These are phyloP conservation scores for Melanostoma mellinum DNA, from an alignment of 2,888 invertebrate genomes.

Conservation along the genomic window DNA sequence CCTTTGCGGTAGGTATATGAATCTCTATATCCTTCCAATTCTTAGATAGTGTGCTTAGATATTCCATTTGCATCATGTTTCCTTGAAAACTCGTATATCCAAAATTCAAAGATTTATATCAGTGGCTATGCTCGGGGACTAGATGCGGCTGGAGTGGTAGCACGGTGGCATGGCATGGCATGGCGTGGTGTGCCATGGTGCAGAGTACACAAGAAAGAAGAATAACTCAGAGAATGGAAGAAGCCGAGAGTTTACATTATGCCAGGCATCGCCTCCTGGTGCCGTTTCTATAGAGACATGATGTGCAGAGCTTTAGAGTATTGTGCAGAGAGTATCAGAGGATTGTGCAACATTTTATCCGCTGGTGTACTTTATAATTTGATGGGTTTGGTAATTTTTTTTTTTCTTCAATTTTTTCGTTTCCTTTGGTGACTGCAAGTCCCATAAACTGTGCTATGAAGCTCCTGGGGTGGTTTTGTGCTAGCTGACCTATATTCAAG, in stretches of 20 bases:
- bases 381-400: constrained; percentile 57
- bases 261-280: constrained; percentile 31
- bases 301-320: constrained; percentile 40
- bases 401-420: too few relatives aligned
- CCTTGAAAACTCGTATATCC: constrained; percentile 49
- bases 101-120: constrained; percentile 69
- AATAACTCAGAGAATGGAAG: constrained; percentile 22
- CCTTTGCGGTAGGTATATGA: constrained; percentile 42
- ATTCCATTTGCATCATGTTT: constrained; percentile 72
- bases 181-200: background rate
- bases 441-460: constrained; percentile 28
- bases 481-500: constrained; percentile 56
- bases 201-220: background rate
- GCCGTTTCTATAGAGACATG: constrained; percentile 43
- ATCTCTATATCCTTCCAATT: constrained; percentile 59
- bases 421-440: constrained; percentile 27
- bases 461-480: constrained; percentile 7
- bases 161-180: background rate
- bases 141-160: too few relatives aligned
- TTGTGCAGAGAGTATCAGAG: constrained; percentile 26
- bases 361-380: constrained; percentile 68
- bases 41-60: constrained; percentile 65
- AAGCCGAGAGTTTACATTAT: constrained; percentile 40
- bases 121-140: constrained; percentile 24
- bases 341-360: constrained; percentile 67